These are phyloP conservation scores for Cryptophagus acutangulus DNA, from an alignment of 2,888 invertebrate genomes.

Conservation along the genomic window DNA sequence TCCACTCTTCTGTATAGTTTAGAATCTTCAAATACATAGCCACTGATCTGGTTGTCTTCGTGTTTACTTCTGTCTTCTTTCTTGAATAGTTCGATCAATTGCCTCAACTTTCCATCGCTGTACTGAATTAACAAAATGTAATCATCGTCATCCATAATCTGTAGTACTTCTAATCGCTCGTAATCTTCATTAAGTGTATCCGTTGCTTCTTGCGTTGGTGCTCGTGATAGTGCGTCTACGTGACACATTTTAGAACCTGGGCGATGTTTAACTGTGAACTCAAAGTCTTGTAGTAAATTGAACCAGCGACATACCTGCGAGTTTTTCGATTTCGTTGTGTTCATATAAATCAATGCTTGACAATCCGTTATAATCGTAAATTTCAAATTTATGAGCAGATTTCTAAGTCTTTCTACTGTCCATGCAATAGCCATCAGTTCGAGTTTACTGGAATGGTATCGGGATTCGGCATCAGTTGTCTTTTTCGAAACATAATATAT, in stretches of 20 bases:
- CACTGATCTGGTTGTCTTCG: slow-evolving; percentile 12
- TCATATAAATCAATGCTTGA: slow-evolving; percentile 27
- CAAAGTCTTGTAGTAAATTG: slow-evolving; percentile 22
- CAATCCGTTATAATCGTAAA: slow-evolving; percentile 27
- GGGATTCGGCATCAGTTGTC: slow-evolving; percentile 25
- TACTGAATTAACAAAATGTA: slow-evolving; percentile 14
- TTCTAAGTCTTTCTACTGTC: slow-evolving; percentile 24
- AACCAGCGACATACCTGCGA: slow-evolving; percentile 28
- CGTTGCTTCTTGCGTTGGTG: slow-evolving; percentile 17
- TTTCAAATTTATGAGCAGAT: slow-evolving; percentile 20
- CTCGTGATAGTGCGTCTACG: slow-evolving; percentile 27
- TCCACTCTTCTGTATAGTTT: slow-evolving; percentile 11
- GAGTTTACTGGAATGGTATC: slow-evolving; percentile 27
- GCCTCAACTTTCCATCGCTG: slow-evolving; percentile 14
- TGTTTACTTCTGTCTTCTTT: slow-evolving; percentile 10
- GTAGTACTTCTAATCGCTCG: slow-evolving; percentile 11
- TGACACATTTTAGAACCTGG: slow-evolving; percentile 25
- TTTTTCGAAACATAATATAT: slow-evolving; percentile 28
- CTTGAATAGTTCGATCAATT: slow-evolving; percentile 13
- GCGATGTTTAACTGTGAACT: slow-evolving; percentile 23
- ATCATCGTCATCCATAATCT: slow-evolving; percentile 15
- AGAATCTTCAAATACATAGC: slow-evolving; percentile 15
- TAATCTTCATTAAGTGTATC: slow-evolving; percentile 12
- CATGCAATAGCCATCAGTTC: slow-evolving; percentile 30
- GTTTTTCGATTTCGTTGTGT: slow-evolving; percentile 26